Percentiles rank a stretch among this genome's conserved stretches.
phyloP scores from a whole-genome alignment of 2,888 invertebrate species.

The Perizoma flavofasciatum region DNA sequence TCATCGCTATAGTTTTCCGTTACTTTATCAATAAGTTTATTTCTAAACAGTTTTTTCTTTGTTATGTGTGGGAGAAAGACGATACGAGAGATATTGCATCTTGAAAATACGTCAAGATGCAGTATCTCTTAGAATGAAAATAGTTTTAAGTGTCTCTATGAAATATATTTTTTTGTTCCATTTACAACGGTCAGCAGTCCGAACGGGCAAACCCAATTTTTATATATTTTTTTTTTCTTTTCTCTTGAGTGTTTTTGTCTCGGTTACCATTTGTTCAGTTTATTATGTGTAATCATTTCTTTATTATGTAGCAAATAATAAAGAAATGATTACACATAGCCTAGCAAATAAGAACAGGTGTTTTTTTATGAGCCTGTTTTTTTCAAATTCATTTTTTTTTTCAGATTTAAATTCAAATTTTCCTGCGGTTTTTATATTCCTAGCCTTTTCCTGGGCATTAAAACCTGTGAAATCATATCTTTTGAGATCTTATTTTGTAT shows the following conservation, averaged over 20 bases:
- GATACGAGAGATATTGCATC: slow-evolving; percentile 38
- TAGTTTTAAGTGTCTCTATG: slow-evolving; percentile 27
- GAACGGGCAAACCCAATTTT: slow-evolving; percentile 49
- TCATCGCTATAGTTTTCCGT: slow-evolving; percentile 44
- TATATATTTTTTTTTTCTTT: slow-evolving; percentile 30
- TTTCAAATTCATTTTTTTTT: too few species aligned
- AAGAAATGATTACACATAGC: too few species aligned
- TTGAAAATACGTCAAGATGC: slow-evolving; percentile 45
- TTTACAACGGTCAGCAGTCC: slow-evolving; percentile 53
- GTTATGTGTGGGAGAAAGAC: slow-evolving; percentile 40
- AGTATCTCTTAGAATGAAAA: slow-evolving; percentile 34
- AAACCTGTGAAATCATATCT: background rate
- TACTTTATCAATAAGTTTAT: slow-evolving; percentile 33
- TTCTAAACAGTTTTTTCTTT: slow-evolving; percentile 11
- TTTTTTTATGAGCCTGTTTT: background rate
- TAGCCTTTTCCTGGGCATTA: background rate
- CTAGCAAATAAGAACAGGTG: slow-evolving; percentile 3
- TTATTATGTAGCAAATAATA: background rate
- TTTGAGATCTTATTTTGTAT: slow-evolving; percentile 9
- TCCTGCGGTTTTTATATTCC: too few species aligned
- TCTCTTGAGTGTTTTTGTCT: too few species aligned
- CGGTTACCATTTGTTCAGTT: too few species aligned
- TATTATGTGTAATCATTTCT: too few species aligned
- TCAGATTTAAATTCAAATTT: too few species aligned
- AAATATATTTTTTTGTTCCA: slow-evolving; percentile 51